Base-by-base conservation (phyloP, 2,797 vertebrate genomes). In the Labroides dimidiatus region DNA sequence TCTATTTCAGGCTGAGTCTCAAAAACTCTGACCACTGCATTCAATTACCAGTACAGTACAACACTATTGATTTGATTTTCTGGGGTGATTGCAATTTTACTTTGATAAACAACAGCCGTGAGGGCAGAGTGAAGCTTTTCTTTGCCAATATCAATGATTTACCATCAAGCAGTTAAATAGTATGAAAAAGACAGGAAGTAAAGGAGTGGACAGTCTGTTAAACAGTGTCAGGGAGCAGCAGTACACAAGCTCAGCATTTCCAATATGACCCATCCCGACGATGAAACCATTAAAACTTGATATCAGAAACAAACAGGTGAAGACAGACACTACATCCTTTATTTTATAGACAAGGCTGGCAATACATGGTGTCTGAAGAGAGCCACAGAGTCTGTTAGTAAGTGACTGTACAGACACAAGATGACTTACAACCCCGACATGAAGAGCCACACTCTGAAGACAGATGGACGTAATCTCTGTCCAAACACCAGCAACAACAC, bases 101-200 rank as follows among this genome's bases (percentile, higher is more conserved):
- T 78, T 73, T 79, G 63, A 77, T 85, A 78, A 72, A 68, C 63
- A 73, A 43, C 83, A 86, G 89, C 87, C 85, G 91, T 90, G 84
- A 43, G 45, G 54, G 57, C 53, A 63, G 57, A 17, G 30, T 39
- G 61, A 48, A 51, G 44, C 41, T 59, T 77, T 69, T 67, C 49
- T 54, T 60, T 58, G n/a, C 69, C 66, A 71, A 72, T 52, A 64
- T 39, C 68, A 74, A 89, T 88, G 79, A 64, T 64, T 77, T 82
- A 80, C 75, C 62, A 81, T 87, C 78, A 84, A 77, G 30, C 39
- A 1, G 52, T 62, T 30, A 53, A 63, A 62, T 2, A 51, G 47
- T 14, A 41, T 49, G 36, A 21, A 50, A 60, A 68, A n/a, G 4
- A 33, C 30, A 33, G 10, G 17, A 49, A 45, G 21, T 13, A 48